Evolutionary conservation across 2,113 vertebrate species (phyloP).

Genomic region (Channa maculata): DNA sequence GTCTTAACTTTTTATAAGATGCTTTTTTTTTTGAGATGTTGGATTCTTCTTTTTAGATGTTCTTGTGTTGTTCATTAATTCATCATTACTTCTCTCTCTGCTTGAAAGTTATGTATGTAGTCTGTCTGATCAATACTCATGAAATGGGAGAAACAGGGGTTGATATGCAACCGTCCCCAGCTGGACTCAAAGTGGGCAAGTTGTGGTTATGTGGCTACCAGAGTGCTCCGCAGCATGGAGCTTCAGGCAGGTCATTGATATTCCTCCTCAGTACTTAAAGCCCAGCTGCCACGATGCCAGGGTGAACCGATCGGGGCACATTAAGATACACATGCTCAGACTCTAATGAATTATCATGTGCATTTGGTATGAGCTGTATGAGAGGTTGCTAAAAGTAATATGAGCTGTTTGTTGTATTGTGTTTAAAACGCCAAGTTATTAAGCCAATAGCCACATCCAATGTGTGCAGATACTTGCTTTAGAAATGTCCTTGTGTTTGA

Average conservation of each 20-base stretch:
- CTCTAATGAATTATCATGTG: slow-evolving; percentile 35
- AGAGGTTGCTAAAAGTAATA: slow-evolving; percentile 20
- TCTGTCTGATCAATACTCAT: not conserved
- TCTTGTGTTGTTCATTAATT: not conserved
- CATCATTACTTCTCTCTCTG: not conserved
- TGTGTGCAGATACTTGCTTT: slow-evolving; percentile 9
- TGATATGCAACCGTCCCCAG: too few species aligned
- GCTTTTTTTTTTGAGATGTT: not conserved
- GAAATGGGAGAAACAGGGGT: slow-evolving; percentile 48
- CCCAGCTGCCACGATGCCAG: slow-evolving; percentile 14
- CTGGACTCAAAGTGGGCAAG: too few species aligned
- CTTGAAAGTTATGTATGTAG: not conserved
- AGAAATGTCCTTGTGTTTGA: not conserved
- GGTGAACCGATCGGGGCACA: slow-evolving; percentile 42
- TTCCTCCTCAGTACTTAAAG: slow-evolving; percentile 38
- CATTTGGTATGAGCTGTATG: slow-evolving; percentile 9
- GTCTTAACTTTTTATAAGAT: not conserved
- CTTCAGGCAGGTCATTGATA: slow-evolving; percentile 47
- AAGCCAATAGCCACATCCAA: not conserved
- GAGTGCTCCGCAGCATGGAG: slow-evolving; percentile 53
- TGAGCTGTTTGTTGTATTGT: not conserved
- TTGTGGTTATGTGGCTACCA: too few species aligned
- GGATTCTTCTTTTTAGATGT: not conserved
- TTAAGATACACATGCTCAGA: slow-evolving; percentile 46
- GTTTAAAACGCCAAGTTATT: not conserved